Conservation (phyloP, 2,113 vertebrate genomes). For the Orientallactaga bullata region DNA sequence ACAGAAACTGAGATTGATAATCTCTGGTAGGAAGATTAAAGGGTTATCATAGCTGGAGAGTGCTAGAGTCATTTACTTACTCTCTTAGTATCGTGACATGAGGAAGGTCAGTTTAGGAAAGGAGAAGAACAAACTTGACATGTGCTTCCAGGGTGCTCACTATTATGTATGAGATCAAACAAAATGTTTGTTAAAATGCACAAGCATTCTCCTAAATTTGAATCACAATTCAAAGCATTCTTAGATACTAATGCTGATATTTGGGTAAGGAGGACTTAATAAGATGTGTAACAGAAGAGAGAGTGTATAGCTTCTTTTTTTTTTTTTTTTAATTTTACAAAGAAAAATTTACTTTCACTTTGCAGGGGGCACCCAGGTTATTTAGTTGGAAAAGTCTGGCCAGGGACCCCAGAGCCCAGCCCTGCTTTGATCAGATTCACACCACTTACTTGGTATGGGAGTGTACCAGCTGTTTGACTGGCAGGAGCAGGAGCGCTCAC, state of each 20-base stretch:
- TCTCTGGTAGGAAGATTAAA: constrained; percentile 43
- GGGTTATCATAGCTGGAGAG: constrained; percentile 30
- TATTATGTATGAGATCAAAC: background rate
- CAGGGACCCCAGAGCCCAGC: constrained; percentile 41
- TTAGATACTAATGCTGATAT: constrained; percentile 33
- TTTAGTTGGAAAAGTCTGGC: background rate
- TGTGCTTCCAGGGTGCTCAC: background rate
- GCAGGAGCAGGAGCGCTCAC: constrained; percentile 93
- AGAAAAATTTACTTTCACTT: constrained; percentile 46
- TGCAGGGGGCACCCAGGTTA: constrained; percentile 10
- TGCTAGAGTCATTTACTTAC: background rate
- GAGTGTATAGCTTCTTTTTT: background rate
- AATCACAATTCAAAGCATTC: constrained; percentile 24
- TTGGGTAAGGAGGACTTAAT: constrained; percentile 22
- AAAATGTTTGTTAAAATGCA: background rate
- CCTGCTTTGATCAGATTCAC: constrained; percentile 68
- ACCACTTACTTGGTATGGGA: constrained; percentile 85
- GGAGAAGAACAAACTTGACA: background rate
- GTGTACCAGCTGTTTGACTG: constrained; percentile 93
- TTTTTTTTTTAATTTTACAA: background rate
- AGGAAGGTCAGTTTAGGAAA: background rate
- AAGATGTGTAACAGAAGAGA: constrained; percentile 29
- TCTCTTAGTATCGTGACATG: constrained; percentile 1
- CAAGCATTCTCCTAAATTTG: constrained; percentile 46
- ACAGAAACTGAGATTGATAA: background rate